Conservation (phyloP, 53 echinoderm and acorn worm species). For the Echinarachnius parma region DNA sequence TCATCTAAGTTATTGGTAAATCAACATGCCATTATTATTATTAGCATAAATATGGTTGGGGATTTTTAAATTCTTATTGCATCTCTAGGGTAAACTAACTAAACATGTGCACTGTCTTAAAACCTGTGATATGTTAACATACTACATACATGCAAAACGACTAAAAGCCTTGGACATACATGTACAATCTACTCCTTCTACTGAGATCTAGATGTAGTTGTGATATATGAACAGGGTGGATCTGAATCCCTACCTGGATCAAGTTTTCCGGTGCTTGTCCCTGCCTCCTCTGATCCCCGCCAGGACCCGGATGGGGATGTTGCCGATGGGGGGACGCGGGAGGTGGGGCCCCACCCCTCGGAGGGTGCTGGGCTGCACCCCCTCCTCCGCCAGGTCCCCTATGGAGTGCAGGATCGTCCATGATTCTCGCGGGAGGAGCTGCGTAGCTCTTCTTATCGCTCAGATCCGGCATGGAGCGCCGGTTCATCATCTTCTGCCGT, state of each 20-base stretch:
- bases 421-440: constrained; percentile 15
- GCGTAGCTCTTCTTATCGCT: not conserved
- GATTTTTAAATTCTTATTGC: too few species aligned
- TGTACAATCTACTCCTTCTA: too few species aligned
- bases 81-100: too few species aligned
- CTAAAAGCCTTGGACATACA: too few species aligned
- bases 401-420: constrained; percentile 10
- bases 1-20: too few species aligned
- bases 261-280: constrained; percentile 33
- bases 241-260: constrained; percentile 59
- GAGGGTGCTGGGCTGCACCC: not conserved
- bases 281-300: constrained; percentile 28
- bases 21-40: too few species aligned
- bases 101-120: too few species aligned
- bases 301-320: not conserved
- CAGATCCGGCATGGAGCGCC: constrained; percentile 74
- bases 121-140: too few species aligned
- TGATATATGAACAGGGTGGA: too few species aligned
- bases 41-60: too few species aligned
- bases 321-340: constrained; percentile 11
- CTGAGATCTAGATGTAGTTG: too few species aligned
- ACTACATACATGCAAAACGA: too few species aligned
- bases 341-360: not conserved
- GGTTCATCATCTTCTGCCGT: constrained; percentile 67
- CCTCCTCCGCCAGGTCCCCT: not conserved